A percentile compares a stretch with the other conserved stretches of the same genome.
Conservation (phyloP, 1,140 invertebrate genomes). For the Scaptomyza montana region DNA sequence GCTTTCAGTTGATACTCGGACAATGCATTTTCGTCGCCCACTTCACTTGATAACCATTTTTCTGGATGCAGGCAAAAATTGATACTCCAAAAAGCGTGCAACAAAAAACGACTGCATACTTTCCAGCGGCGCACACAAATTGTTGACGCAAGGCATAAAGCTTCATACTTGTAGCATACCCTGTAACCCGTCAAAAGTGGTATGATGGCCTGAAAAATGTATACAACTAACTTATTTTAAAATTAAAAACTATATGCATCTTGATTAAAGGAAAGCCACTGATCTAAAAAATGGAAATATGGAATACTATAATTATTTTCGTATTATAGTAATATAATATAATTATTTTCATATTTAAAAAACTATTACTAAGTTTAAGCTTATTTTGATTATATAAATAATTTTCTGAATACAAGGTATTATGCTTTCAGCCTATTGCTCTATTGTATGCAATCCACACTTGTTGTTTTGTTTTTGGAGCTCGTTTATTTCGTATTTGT, state of each 20-base stretch:
- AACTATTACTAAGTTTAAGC: no score
- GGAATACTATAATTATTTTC: no score
- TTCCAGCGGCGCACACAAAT: slow-evolving; percentile 63
- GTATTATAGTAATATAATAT: no score
- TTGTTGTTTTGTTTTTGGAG: slow-evolving; percentile 27
- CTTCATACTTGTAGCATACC: slow-evolving; percentile 22
- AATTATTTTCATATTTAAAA: no score
- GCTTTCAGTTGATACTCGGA: slow-evolving; percentile 54
- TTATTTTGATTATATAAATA: neutral
- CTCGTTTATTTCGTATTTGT: slow-evolving; percentile 36
- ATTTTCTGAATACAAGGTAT: slow-evolving; percentile 5
- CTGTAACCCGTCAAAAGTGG: neutral
- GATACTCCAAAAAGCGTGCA: slow-evolving; percentile 67
- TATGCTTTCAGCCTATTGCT: neutral
- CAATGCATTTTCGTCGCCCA: slow-evolving; percentile 58
- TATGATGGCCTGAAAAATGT: neutral
- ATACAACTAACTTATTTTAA: no score
- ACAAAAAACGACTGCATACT: slow-evolving; percentile 57
- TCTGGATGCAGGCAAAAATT: slow-evolving; percentile 60
- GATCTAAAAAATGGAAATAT: no score
- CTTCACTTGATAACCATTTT: slow-evolving; percentile 2
- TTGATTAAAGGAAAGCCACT: no score
- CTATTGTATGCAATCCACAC: neutral
- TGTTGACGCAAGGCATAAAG: slow-evolving; percentile 78
- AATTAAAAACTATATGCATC: no score